phyloP scores from a whole-genome alignment of 2,888 invertebrate species.

The Aethes cnicana region DNA sequence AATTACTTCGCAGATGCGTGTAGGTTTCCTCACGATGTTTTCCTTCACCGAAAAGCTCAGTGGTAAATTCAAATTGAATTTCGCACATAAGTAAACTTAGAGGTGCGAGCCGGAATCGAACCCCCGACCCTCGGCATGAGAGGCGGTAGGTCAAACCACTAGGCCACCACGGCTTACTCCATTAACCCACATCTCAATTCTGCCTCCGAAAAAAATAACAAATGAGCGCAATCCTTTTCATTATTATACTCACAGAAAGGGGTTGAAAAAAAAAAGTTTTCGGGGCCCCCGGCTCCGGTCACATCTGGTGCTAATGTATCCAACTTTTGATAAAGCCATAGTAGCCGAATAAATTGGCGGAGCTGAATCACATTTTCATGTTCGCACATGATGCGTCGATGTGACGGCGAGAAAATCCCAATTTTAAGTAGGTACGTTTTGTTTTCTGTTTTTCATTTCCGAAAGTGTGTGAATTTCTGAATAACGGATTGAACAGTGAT shows the following conservation, averaged over 20 bases:
- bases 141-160: no score
- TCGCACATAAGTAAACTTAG: no score
- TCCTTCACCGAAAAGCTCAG: no score
- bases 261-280: constrained; percentile 56
- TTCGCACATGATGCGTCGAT: constrained; percentile 36
- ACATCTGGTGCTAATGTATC: constrained; percentile 62
- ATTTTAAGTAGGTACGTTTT: not conserved
- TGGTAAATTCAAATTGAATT: no score
- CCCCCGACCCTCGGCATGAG: no score
- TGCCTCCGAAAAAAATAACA: constrained; percentile 28
- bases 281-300: constrained; percentile 48
- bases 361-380: constrained; percentile 55
- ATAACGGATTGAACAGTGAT: no score
- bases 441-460: not conserved
- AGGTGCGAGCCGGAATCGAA: no score
- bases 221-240: constrained; percentile 30
- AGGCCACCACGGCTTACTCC: no score
- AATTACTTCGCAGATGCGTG: no score
- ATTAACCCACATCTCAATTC: constrained; percentile 13
- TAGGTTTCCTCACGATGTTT: no score
- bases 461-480: not conserved
- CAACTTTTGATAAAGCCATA: constrained; percentile 65
- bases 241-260: constrained; percentile 33
- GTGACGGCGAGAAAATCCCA: not conserved
- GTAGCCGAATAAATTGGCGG: constrained; percentile 51